Base-by-base conservation (phyloP, 1,140 invertebrate species). In the Proctacanthus coquilletti region DNA sequence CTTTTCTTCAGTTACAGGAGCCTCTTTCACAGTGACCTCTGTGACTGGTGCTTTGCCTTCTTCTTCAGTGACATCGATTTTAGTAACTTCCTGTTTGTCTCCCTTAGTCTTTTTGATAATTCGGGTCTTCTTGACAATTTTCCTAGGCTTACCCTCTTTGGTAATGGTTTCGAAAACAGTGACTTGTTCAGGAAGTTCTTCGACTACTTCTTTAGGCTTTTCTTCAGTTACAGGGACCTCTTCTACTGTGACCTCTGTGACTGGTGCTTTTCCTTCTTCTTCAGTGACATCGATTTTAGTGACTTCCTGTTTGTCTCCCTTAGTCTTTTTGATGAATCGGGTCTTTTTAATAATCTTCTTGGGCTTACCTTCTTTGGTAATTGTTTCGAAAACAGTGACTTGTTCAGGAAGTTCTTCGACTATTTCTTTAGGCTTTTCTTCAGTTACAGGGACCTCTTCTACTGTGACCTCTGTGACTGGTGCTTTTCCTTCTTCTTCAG, bases 401-500 rank as follows among this genome's bases (percentile, higher is more conserved):
- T 4, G 17, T 21, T 18, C 25, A 9, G 37, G 37, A 47, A 45
- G 25, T 37, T 32, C 25, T 9, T 38, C 37, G 5, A 31, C 29
- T n/a, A n/a, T n/a, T 6, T 15, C 15, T 35, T 35, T 17, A 36
- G 34, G 18, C 23, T 29, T 18, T 37, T 49, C 46, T 39, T 42
- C 15, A 17, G n/a, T n/a, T n/a, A 1, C 21, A 13, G 0, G 49
- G 11, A 33, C 17, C 27, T 37, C 36, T 36, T 41, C 38, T 4
- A 40, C 43, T 19, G 33, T 40, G 0, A 52, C 40, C 5, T 42
- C 44, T 6, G 39, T 52, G 0, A 48, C 35, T 11, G 53, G 52
- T n/a, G 18, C 41, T 38, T 53, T 45, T 21, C 45, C 50, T 21
- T 55, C 48, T 43, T 57, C 46, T 43, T 55, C 42, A 14, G 55